Evolutionary conservation across 2,113 vertebrate species (phyloP).

Genomic region (Mustela nigripes): DNA sequence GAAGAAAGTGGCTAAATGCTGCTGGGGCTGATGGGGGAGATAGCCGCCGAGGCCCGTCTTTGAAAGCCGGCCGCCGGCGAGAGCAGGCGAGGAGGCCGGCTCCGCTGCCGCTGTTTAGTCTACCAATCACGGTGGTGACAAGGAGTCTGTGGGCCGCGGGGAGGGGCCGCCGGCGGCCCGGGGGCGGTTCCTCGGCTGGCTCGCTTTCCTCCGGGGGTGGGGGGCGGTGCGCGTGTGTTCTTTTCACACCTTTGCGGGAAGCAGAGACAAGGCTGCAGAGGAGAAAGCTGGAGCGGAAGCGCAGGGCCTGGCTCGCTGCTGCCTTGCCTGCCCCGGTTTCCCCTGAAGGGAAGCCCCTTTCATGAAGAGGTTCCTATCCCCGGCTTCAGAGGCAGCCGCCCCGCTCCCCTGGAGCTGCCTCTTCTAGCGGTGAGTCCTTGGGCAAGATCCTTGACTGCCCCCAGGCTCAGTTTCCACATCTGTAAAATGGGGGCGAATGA

Average conservation of each 20-base stretch:
- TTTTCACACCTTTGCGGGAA: conserved; percentile 38
- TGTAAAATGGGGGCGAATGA: not conserved
- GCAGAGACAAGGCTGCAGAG: not conserved
- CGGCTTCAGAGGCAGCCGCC: not conserved
- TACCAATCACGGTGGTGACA: conserved; percentile 96
- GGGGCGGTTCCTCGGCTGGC: not conserved
- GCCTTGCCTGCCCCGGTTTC: not conserved
- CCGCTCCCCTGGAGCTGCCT: not conserved
- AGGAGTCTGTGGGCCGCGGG: conserved; percentile 90
- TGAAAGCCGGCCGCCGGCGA: conserved; percentile 81
- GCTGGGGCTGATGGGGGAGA: conserved; percentile 79
- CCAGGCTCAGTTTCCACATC: not conserved
- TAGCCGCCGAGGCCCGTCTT: conserved; percentile 79
- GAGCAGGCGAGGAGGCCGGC: conserved; percentile 76
- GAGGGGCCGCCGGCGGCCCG: conserved; percentile 34
- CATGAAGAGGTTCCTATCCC: not conserved
- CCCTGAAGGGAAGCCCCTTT: not conserved
- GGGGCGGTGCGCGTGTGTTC: not conserved
- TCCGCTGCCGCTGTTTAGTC: conserved; percentile 94
- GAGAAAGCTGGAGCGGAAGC: not conserved
- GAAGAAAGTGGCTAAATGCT: conserved; percentile 85
- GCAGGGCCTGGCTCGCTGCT: not conserved
- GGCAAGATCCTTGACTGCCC: not conserved
- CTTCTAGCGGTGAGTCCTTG: not conserved
- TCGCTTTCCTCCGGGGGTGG: not conserved